Conservation (phyloP, 2,113 vertebrate genomes). For the Chaetodon trifascialis region DNA sequence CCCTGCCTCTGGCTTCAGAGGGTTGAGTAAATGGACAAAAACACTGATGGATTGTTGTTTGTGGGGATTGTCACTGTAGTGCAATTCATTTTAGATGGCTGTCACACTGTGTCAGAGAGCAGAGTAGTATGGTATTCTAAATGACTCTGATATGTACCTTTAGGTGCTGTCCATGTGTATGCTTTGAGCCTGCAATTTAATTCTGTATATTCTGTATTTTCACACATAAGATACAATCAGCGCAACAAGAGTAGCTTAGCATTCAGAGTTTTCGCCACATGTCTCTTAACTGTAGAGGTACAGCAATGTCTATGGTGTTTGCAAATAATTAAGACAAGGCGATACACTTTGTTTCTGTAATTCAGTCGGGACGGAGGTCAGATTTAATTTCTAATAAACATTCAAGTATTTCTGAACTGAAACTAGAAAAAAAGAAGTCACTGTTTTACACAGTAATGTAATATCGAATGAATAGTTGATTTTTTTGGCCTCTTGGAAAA, state of each 20-base stretch:
- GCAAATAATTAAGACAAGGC: neutral
- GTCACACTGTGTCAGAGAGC: neutral
- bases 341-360: neutral
- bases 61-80: neutral
- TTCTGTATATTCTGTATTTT: neutral
- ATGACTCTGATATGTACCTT: neutral
- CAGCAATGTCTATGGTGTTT: neutral
- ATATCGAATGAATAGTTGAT: neutral
- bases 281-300: neutral
- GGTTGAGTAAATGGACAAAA: neutral
- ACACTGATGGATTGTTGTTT: slow-evolving; percentile 7
- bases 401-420: neutral
- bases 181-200: neutral
- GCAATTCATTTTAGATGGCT: slow-evolving; percentile 2
- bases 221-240: neutral
- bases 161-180: neutral
- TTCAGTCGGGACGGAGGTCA: neutral
- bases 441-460: neutral
- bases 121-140: neutral
- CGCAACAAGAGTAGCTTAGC: neutral
- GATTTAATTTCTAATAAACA: neutral
- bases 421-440: neutral
- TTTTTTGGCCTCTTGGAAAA: too few species aligned
- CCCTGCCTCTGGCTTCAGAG: neutral
- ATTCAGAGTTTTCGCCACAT: neutral